Evolutionary conservation across 1,140 invertebrate genomes (phyloP).

Genomic region (Cherax destructor): DNA sequence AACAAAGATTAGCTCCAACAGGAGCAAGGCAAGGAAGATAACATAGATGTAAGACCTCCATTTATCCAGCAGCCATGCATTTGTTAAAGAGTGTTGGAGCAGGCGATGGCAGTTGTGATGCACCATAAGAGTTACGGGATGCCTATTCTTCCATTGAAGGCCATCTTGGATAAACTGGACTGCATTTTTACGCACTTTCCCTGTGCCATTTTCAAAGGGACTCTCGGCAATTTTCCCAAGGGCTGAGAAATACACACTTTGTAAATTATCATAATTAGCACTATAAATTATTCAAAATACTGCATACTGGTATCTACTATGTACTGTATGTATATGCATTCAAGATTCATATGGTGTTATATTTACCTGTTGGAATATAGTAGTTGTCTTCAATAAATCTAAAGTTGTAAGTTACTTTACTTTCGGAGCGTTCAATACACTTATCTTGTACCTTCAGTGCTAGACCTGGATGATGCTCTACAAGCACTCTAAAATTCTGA

Average conservation of each 20-base stretch:
- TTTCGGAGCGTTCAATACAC: constrained; percentile 18
- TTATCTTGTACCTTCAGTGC: constrained; percentile 34
- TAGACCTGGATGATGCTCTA: background rate
- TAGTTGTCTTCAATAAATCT: constrained; percentile 52
- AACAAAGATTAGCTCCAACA: constrained; percentile 35
- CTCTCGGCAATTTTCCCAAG: constrained; percentile 11
- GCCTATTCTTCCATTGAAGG: constrained; percentile 33
- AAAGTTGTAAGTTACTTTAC: constrained; percentile 38
- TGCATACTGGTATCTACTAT: background rate
- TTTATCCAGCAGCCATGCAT: constrained; percentile 46
- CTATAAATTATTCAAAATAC: background rate
- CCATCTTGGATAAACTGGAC: constrained; percentile 23
- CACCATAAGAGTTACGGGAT: constrained; percentile 42
- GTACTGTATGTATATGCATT: background rate
- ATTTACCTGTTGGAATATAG: constrained; percentile 24
- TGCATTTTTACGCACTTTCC: constrained; percentile 15
- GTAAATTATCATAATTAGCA: background rate
- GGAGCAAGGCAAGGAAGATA: constrained; percentile 29
- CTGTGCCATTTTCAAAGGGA: constrained; percentile 26
- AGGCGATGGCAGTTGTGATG: constrained; percentile 11
- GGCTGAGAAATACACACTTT: background rate
- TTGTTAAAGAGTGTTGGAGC: constrained; percentile 42
- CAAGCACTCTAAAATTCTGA: constrained; percentile 14
- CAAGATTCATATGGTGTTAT: background rate
- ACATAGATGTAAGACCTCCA: constrained; percentile 40